Evolutionary conservation across 2,113 vertebrate species (phyloP).

Genomic region (Protomyctophum bolini): DNA sequence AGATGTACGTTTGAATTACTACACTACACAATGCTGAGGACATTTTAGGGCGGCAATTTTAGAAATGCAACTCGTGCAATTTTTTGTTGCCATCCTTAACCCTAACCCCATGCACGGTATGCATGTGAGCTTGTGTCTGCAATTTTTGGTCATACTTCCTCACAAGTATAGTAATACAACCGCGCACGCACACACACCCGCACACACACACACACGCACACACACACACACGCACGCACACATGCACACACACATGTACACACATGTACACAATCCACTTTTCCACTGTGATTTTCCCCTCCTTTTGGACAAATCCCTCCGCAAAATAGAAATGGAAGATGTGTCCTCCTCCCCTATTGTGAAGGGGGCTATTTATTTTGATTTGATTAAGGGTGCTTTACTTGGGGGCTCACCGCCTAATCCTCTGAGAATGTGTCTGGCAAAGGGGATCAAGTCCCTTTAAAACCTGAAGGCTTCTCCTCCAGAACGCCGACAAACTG

Average conservation of each 20-base stretch:
- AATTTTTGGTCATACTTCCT: too few relatives aligned
- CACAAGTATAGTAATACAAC: too few relatives aligned
- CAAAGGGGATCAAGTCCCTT: slow-evolving; percentile 81
- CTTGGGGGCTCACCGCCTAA: slow-evolving; percentile 74
- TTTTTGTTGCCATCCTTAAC: too few relatives aligned
- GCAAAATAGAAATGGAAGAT: slow-evolving; percentile 69
- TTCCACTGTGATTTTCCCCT: slow-evolving; percentile 48
- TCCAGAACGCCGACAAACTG: slow-evolving; percentile 40
- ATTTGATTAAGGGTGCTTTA: slow-evolving; percentile 81
- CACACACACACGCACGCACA: slow-evolving; percentile 23
- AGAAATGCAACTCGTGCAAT: too few relatives aligned
- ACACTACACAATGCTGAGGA: too few relatives aligned
- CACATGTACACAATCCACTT: slow-evolving; percentile 25
- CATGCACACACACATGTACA: slow-evolving; percentile 14
- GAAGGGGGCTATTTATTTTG: slow-evolving; percentile 79
- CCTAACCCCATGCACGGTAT: too few relatives aligned
- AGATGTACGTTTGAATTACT: too few relatives aligned
- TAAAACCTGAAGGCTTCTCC: slow-evolving; percentile 78
- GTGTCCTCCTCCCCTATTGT: slow-evolving; percentile 69
- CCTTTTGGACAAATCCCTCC: slow-evolving; percentile 66
- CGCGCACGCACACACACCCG: slow-evolving; percentile 11
- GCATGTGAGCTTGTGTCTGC: too few relatives aligned
- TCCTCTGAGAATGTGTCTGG: slow-evolving; percentile 81
- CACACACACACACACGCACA: slow-evolving; percentile 17
- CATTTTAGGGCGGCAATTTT: too few relatives aligned